A percentile compares a stretch with the other conserved stretches of the same genome.
phyloP scores from a whole-genome alignment of 2,888 invertebrate species.

The Eurois occulta region DNA sequence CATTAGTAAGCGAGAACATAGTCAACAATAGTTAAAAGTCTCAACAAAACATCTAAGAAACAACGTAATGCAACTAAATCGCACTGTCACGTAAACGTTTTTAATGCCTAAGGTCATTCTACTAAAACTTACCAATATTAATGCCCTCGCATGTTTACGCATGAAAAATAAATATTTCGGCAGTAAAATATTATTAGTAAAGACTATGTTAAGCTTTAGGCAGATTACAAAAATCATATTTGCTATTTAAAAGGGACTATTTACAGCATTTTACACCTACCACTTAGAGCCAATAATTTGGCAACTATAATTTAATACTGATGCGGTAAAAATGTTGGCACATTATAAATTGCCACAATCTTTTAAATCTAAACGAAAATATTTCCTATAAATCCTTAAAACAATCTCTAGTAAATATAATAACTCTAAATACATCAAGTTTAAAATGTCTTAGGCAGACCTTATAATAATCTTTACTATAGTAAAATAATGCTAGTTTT shows the following conservation, averaged over 20 bases:
- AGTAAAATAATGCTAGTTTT: conserved; percentile 78
- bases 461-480: conserved; percentile 77
- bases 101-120: conserved; percentile 62
- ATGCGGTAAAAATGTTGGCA: conserved; percentile 91
- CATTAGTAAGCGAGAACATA: conserved; percentile 49
- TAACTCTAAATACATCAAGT: conserved; percentile 87
- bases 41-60: conserved; percentile 45
- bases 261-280: conserved; percentile 87
- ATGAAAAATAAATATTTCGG: conserved; percentile 87
- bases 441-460: conserved; percentile 89
- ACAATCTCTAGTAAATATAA: conserved; percentile 80
- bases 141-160: conserved; percentile 87
- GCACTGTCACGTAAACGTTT: conserved; percentile 51
- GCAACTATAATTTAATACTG: conserved; percentile 90
- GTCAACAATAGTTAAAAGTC: conserved; percentile 15
- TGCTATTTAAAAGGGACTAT: conserved; percentile 83
- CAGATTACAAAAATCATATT: conserved; percentile 78
- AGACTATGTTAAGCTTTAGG: conserved; percentile 77
- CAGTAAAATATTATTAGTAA: conserved; percentile 79
- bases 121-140: conserved; percentile 83
- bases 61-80: conserved; percentile 57
- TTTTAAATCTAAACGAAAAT: conserved; percentile 85
- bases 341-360: conserved; percentile 83
- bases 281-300: conserved; percentile 85
- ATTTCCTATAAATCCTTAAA: conserved; percentile 86